These are phyloP conservation scores for Myrmophylax atrothorax DNA, from an alignment of 2,113 vertebrate species.

Conservation along the genomic window DNA sequence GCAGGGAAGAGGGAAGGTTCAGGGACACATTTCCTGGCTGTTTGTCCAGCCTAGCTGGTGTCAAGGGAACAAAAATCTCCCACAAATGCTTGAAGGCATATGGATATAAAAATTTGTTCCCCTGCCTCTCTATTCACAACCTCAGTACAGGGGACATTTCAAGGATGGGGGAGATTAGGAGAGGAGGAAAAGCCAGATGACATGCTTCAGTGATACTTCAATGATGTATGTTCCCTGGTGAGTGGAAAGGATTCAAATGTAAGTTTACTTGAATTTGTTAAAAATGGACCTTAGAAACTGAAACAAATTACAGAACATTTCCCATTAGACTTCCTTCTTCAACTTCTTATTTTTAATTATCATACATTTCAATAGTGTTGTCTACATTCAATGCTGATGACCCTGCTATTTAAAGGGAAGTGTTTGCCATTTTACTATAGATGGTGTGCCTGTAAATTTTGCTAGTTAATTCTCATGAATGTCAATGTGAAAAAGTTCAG, in stretches of 20 bases:
- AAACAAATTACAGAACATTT: constrained; percentile 37
- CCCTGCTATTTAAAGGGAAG: background rate
- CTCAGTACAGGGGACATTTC: background rate
- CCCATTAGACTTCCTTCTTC: constrained; percentile 3
- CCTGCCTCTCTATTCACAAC: constrained; percentile 12
- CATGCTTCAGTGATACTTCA: constrained; percentile 35
- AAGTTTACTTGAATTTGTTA: constrained; percentile 42
- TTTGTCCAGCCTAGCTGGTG: background rate
- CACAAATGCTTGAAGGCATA: background rate
- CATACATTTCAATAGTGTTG: background rate
- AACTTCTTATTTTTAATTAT: constrained; percentile 22
- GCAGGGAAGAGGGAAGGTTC: background rate
- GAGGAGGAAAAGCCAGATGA: constrained; percentile 21
- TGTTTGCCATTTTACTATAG: background rate
- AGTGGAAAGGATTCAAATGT: constrained; percentile 16
- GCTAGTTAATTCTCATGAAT: background rate
- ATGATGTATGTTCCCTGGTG: background rate
- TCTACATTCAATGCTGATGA: background rate
- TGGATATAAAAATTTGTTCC: background rate
- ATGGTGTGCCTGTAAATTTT: background rate
- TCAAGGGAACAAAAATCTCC: constrained; percentile 2
- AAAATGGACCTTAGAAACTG: constrained; percentile 39
- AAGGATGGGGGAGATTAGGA: constrained; percentile 37
- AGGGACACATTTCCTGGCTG: background rate
- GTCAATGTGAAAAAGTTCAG: background rate